These are phyloP conservation scores for Larimichthys polyactis DNA, from an alignment of 2,113 vertebrate species.

Conservation along the genomic window DNA sequence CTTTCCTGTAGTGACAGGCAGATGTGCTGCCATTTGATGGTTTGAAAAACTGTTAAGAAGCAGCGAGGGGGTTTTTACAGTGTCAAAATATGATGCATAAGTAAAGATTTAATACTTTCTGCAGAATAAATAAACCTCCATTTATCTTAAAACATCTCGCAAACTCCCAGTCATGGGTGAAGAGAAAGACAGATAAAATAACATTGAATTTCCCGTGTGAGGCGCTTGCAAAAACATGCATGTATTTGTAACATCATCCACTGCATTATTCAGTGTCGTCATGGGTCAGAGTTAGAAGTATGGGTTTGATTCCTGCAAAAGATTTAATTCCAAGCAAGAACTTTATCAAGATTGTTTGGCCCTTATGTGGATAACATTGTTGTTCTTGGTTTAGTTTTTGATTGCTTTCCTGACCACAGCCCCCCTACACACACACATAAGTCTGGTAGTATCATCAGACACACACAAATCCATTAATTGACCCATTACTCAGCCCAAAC, in stretches of 20 bases:
- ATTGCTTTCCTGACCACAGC: conserved; percentile 53
- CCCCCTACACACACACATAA: conserved; percentile 12
- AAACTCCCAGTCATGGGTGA: not conserved
- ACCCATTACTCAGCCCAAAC: conserved; percentile 64
- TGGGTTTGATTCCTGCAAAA: not conserved
- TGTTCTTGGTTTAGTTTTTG: conserved; percentile 63
- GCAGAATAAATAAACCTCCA: conserved; percentile 9
- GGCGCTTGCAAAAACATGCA: conserved; percentile 32
- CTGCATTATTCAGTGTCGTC: conserved; percentile 44
- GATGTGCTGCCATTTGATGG: conserved; percentile 27
- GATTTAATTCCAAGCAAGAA: conserved; percentile 19
- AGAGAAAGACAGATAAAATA: conserved; percentile 20
- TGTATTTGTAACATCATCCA: conserved; percentile 43
- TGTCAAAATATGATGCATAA: conserved; percentile 14
- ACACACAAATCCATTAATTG: conserved; percentile 69
- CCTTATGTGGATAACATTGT: conserved; percentile 50
- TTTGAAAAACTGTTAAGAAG: not conserved
- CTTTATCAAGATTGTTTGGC: conserved; percentile 51
- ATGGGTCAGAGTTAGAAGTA: conserved; percentile 42
- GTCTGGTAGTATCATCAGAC: conserved; percentile 72
- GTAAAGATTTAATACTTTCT: not conserved
- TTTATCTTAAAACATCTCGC: conserved; percentile 14
- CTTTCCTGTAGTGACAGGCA: not conserved
- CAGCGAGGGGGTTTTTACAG: not conserved
- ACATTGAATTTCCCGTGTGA: conserved; percentile 11